Evolutionary conservation across 1,140 invertebrate species (phyloP), one percentile per base, ranked within the genome.

Genomic region (Atta texana): DNA sequence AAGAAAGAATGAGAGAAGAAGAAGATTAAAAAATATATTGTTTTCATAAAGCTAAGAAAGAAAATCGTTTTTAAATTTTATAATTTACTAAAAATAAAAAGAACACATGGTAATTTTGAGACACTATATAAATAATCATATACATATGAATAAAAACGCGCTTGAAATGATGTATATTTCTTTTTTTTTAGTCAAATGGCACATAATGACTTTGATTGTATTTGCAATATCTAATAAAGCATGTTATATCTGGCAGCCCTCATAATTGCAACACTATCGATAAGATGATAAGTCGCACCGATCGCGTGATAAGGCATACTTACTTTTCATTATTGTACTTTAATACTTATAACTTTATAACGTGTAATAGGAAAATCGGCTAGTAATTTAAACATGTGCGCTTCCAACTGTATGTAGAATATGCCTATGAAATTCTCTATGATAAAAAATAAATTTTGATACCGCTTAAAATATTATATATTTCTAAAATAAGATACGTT

Each of bases 141-240:
- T 6, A 24, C 24, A 31, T 34, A 31, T 82, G 10, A 44, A 5
- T 21, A 49, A 72, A 72, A 6, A n/a, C 12, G 16, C 14, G 16
- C n/a, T 72, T 68, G 12, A 31, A 24, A n/a, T 2, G 10, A 71
- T 66, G 24, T 18, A 28, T 74, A 59, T 82, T 55, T 59, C 28
- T 14, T 49, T 14, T 1, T 59, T 69, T 72, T 31, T 31, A n/a
- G 4, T 51, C n/a, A n/a, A 72, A 28, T 49, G 12, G 28, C 24
- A 28, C 16, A 21, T 31, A 21, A 81, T 14, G n/a, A 74, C 7
- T 44, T 71, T 21, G 34, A n/a, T 53, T 18, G 12, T 34, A 31
- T 82, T 61, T 74, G 24, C 34, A 82, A 74, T 44, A 44, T 74
- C 12, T 34, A 84, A 84, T 75, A 84, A 84, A 75, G 14, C 55